Conservation (phyloP, 2,888 invertebrate species). For the Tetrapedia diversipes region DNA sequence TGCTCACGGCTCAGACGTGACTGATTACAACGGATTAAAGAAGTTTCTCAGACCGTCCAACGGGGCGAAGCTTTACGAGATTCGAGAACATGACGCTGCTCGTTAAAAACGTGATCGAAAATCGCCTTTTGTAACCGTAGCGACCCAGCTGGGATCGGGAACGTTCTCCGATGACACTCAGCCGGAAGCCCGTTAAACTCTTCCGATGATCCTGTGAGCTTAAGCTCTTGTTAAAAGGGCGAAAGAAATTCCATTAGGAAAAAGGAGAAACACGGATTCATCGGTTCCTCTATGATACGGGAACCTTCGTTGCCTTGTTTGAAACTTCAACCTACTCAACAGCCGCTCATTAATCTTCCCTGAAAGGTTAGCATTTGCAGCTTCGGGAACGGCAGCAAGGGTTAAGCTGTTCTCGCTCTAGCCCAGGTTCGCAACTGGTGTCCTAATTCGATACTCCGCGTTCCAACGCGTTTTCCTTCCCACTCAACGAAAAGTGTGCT, state of each 20-base stretch:
- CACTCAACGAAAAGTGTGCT: too few species aligned
- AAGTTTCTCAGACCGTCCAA: not conserved
- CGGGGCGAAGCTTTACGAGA: not conserved
- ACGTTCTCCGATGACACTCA: not conserved
- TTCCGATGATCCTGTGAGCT: not conserved
- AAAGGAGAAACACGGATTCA: not conserved
- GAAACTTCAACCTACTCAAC: not conserved
- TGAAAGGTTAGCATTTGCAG: too few species aligned
- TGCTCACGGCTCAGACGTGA: not conserved
- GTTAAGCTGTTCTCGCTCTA: too few species aligned
- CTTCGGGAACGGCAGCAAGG: too few species aligned
- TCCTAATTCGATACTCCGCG: slow-evolving; percentile 18
- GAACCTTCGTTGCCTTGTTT: not conserved
- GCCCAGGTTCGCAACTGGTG: not conserved
- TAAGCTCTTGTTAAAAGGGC: too few species aligned
- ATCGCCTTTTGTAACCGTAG: slow-evolving; percentile 14
- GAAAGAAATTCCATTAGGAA: not conserved
- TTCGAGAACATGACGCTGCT: not conserved
- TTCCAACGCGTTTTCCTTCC: too few species aligned
- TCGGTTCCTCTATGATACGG: not conserved
- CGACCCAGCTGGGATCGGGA: not conserved
- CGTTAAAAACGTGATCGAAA: not conserved
- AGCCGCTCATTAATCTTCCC: too few species aligned
- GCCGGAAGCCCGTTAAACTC: not conserved
- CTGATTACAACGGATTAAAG: not conserved